Evolutionary conservation across 2,888 invertebrate genomes (phyloP).

Genomic region (Melinaea menophilus): DNA sequence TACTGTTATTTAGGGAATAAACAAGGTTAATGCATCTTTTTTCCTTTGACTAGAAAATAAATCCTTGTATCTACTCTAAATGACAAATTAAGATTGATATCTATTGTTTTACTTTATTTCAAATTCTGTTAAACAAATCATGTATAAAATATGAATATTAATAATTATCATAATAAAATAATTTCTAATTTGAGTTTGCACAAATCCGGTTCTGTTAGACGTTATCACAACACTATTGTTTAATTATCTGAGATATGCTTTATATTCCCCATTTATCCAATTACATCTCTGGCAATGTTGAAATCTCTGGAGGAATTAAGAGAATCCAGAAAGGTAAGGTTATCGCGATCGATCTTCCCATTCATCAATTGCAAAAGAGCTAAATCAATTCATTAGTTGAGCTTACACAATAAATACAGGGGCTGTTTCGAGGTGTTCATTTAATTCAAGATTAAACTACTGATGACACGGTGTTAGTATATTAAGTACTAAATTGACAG

Average conservation of each 20-base stretch:
- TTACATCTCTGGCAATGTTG: slow-evolving; percentile 18
- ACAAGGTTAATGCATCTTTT: slow-evolving; percentile 56
- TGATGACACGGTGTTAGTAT: slow-evolving; percentile 55
- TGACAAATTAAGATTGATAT: slow-evolving; percentile 58
- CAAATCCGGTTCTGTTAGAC: too few species aligned
- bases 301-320: slow-evolving; percentile 21
- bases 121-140: not conserved
- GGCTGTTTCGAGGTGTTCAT: slow-evolving; percentile 66
- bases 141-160: not conserved
- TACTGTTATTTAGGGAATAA: slow-evolving; percentile 47
- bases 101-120: slow-evolving; percentile 8
- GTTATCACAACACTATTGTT: too few species aligned
- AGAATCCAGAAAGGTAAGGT: slow-evolving; percentile 14
- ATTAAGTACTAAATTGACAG: not conserved
- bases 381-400: slow-evolving; percentile 72
- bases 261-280: slow-evolving; percentile 5
- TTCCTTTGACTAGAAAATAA: slow-evolving; percentile 54
- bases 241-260: too few species aligned
- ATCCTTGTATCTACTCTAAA: slow-evolving; percentile 36
- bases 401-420: slow-evolving; percentile 62
- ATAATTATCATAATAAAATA: too few species aligned
- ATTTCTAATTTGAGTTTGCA: too few species aligned
- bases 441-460: slow-evolving; percentile 70
- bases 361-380: slow-evolving; percentile 54
- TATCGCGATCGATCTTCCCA: slow-evolving; percentile 37